Conservation (phyloP, 2,888 invertebrate genomes). For the Desoria tigrina region DNA sequence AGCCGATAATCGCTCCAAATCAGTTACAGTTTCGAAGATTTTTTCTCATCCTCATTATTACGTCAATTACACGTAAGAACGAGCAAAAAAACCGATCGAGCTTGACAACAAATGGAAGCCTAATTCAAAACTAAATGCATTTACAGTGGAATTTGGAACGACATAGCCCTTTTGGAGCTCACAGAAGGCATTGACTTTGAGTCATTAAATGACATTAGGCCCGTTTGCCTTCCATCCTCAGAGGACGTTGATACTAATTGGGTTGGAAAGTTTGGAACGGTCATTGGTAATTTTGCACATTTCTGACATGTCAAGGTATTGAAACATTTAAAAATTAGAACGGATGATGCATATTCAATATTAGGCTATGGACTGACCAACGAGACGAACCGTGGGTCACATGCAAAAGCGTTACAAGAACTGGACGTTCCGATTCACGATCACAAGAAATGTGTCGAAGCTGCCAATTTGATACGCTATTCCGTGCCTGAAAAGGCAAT, state of each 20-base stretch:
- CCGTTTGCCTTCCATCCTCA: slow-evolving; percentile 23
- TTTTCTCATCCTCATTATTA: not conserved
- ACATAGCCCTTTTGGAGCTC: slow-evolving; percentile 28
- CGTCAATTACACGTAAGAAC: too few species aligned
- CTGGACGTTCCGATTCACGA: slow-evolving; percentile 13
- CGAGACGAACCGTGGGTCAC: not conserved
- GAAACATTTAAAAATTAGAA: not conserved
- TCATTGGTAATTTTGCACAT: slow-evolving; percentile 20
- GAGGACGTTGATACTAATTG: slow-evolving; percentile 13
- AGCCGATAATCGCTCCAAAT: too few species aligned
- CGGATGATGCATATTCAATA: not conserved
- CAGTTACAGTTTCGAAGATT: not conserved
- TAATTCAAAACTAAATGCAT: not conserved
- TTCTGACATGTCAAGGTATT: not conserved
- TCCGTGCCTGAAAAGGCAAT: not conserved
- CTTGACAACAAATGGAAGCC: too few species aligned
- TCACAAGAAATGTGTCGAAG: slow-evolving; percentile 9
- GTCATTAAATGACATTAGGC: slow-evolving; percentile 7
- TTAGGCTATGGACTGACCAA: slow-evolving; percentile 24
- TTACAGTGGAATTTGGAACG: slow-evolving; percentile 7
- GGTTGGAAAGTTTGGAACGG: slow-evolving; percentile 18
- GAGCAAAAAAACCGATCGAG: too few species aligned
- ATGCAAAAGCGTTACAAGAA: slow-evolving; percentile 17
- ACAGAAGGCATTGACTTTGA: slow-evolving; percentile 12
- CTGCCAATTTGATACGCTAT: too few species aligned